Percentiles rank a stretch among this genome's conserved stretches.
These are phyloP conservation scores for Sula dactylatra DNA, from an alignment of 2,113 vertebrate species.

Conservation along the genomic window DNA sequence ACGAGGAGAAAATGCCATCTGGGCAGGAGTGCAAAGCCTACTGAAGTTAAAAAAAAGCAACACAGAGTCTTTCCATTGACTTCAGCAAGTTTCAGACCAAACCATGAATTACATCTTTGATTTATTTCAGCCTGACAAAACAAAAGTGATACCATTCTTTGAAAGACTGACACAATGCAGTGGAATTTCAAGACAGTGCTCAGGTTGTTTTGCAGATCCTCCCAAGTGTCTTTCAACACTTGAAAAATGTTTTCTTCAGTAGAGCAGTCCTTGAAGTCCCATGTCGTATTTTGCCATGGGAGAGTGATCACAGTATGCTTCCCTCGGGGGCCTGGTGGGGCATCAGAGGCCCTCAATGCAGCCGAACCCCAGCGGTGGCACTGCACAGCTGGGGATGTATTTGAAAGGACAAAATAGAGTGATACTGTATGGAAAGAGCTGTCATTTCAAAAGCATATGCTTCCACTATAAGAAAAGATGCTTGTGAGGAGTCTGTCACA, in stretches of 20 bases:
- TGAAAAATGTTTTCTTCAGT: background rate
- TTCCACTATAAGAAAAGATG: background rate
- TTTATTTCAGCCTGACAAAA: background rate
- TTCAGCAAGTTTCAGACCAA: background rate
- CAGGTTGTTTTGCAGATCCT: background rate
- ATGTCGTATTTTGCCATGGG: background rate
- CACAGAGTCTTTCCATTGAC: background rate
- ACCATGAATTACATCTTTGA: background rate
- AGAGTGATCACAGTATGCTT: background rate
- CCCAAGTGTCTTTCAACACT: background rate
- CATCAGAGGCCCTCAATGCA: background rate
- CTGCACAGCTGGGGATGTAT: background rate
- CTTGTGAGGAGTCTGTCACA: background rate
- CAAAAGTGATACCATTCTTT: background rate
- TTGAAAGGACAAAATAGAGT: background rate
- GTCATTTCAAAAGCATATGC: background rate
- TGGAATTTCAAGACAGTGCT: background rate
- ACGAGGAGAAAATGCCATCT: background rate
- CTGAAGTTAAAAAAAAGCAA: background rate
- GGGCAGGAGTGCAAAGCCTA: background rate
- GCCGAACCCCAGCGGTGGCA: rapidly evolving
- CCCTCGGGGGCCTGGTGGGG: background rate
- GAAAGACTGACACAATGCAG: background rate
- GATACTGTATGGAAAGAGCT: background rate
- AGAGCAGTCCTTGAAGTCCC: background rate